Evolutionary conservation across 1,140 invertebrate genomes (phyloP), one percentile per base, ranked within the genome.

Genomic region (Holcopasites calliopsidis): DNA sequence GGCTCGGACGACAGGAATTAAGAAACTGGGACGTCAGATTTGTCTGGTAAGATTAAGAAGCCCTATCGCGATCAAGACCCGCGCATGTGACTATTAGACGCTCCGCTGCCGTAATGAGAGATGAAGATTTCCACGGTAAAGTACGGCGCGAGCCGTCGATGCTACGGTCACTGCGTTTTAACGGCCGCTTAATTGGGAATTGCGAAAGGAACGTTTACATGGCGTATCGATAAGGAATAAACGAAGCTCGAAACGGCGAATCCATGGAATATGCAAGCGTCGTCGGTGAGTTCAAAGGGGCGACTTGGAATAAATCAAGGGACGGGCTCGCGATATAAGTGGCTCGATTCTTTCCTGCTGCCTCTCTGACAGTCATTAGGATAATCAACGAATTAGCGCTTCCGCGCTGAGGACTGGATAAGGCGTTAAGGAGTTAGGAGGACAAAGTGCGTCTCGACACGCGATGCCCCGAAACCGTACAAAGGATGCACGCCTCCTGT

Each of bases 341-440:
- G 76, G 78, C 80, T 81, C 61, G 72, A 65, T 84, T 77, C 77
- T 76, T 83, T 74, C 80, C 60, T 71, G 79, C 74, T 83, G 77
- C 77, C 74, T 81, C 72, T 66, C 82, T 80, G 82, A 87, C 85
- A 88, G 86, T 88, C 86, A 87, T 89, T 88, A 86, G 78, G 77
- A 84, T 87, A 89, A 89, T 89, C 88, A 86, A 85, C 83, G 82
- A 89, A 90, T 90, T 90, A 90, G 79, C 85, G 88, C 86, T 89
- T 88, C 85, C 83, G 79, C 85, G 80, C 82, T 85, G 86, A 87
- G 84, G 81, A 87, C 76, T 86, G 88, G 84, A 88, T 88, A 89
- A 88, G 85, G 85, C 80, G 86, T n/a, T 84, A 83, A 88, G 78
- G 84, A 85, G 83, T 85, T 86, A 71, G 75, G 76, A 80, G 85